Conservation (phyloP, 2,113 vertebrate species). For the Sphyrna mokarran region DNA sequence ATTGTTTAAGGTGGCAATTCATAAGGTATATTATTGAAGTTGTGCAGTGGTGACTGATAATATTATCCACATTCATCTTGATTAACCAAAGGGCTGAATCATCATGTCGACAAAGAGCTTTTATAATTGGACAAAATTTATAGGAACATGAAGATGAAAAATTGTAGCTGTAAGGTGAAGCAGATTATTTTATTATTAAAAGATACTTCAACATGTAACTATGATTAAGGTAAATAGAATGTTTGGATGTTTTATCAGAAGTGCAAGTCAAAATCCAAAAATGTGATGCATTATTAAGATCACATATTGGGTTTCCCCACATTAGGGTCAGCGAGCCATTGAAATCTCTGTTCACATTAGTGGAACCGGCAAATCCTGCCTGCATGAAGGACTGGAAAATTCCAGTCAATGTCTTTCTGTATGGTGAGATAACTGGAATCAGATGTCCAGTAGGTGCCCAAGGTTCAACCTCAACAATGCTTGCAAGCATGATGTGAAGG, state of each 20-base stretch:
- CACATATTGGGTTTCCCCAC: too few species aligned
- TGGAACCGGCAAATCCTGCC: too few species aligned
- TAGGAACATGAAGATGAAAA: background rate
- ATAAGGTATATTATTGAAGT: background rate
- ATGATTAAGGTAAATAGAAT: background rate
- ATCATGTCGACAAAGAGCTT: background rate
- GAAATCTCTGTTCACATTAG: too few species aligned
- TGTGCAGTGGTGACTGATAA: background rate
- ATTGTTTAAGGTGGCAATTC: background rate
- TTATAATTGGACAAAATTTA: background rate
- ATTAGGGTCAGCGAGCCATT: too few species aligned
- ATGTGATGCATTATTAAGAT: background rate
- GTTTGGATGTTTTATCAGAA: background rate
- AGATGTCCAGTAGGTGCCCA: too few species aligned
- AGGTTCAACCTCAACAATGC: too few species aligned
- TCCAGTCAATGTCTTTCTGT: background rate
- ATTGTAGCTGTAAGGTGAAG: background rate
- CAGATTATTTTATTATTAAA: background rate
- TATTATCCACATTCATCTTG: background rate
- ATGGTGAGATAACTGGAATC: too few species aligned
- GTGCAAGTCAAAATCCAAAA: background rate
- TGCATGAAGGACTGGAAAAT: too few species aligned
- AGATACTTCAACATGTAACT: background rate
- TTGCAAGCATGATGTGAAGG: too few species aligned
- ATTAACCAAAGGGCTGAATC: background rate